Evolutionary conservation across 2,888 invertebrate genomes (phyloP).

Genomic region (Congeria kusceri): DNA sequence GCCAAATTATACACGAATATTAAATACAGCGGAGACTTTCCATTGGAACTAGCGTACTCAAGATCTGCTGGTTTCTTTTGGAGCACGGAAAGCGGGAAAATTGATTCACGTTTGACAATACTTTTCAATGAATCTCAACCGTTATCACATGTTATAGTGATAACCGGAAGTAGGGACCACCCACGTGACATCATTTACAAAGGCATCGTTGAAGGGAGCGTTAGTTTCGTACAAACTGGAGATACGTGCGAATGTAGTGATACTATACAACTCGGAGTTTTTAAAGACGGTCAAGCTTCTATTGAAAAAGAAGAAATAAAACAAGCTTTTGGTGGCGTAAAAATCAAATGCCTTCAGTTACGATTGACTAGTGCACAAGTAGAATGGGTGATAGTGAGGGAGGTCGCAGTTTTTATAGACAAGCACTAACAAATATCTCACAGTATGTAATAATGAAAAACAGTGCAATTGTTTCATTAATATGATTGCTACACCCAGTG

Average conservation of each 20-base stretch:
- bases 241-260: conserved; percentile 64
- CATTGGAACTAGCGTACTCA: conserved; percentile 82
- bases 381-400: conserved; percentile 84
- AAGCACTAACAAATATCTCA: neutral
- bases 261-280: conserved; percentile 60
- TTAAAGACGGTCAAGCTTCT: conserved; percentile 75
- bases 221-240: conserved; percentile 57
- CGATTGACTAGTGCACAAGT: conserved; percentile 78
- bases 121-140: conserved; percentile 78
- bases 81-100: conserved; percentile 78
- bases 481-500: no score
- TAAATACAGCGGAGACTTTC: conserved; percentile 78
- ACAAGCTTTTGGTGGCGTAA: conserved; percentile 63
- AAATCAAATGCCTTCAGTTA: conserved; percentile 83
- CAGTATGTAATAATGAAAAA: no score
- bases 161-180: conserved; percentile 79
- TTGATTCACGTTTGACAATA: conserved; percentile 81
- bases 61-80: conserved; percentile 84
- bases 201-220: conserved; percentile 76
- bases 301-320: conserved; percentile 72
- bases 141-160: conserved; percentile 78
- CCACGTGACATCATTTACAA: conserved; percentile 75
- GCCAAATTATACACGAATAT: conserved; percentile 83
- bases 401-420: conserved; percentile 82
- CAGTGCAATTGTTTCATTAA: no score